Conservation (phyloP, 2,888 invertebrate species). For the Saturnia japonica region DNA sequence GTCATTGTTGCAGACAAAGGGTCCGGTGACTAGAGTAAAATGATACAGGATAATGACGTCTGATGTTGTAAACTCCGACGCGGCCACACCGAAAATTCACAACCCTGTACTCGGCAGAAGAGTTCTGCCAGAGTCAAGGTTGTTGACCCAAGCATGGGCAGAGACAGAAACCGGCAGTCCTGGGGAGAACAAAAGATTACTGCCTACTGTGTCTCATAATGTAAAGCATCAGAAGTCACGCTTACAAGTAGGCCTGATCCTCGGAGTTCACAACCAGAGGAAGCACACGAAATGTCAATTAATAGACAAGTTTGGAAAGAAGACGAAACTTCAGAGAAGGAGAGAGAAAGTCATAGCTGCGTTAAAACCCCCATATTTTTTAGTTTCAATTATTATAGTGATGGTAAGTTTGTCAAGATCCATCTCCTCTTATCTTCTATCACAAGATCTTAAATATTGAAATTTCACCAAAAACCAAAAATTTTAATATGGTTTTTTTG, state of each 20-base stretch:
- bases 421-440: not conserved
- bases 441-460: not conserved
- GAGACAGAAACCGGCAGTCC: constrained; percentile 59
- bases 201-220: constrained; percentile 50
- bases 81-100: constrained; percentile 22
- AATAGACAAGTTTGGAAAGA: constrained; percentile 37
- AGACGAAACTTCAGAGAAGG: constrained; percentile 60
- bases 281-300: constrained; percentile 43
- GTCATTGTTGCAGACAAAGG: constrained; percentile 17
- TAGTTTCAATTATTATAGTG: constrained; percentile 63
- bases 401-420: constrained; percentile 56
- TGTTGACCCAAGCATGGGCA: constrained; percentile 60
- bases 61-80: constrained; percentile 57
- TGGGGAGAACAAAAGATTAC: constrained; percentile 59
- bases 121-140: constrained; percentile 48
- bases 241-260: constrained; percentile 60
- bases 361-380: constrained; percentile 68
- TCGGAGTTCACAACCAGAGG: constrained; percentile 47
- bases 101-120: constrained; percentile 42
- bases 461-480: not conserved
- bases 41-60: constrained; percentile 49
- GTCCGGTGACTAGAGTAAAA: constrained; percentile 13
- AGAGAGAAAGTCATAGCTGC: constrained; percentile 60
- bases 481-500: not conserved
- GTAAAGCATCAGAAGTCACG: constrained; percentile 42